phyloP scores from a whole-genome alignment of 2,797 vertebrate genomes.

The Hephaestus fuliginosus region DNA sequence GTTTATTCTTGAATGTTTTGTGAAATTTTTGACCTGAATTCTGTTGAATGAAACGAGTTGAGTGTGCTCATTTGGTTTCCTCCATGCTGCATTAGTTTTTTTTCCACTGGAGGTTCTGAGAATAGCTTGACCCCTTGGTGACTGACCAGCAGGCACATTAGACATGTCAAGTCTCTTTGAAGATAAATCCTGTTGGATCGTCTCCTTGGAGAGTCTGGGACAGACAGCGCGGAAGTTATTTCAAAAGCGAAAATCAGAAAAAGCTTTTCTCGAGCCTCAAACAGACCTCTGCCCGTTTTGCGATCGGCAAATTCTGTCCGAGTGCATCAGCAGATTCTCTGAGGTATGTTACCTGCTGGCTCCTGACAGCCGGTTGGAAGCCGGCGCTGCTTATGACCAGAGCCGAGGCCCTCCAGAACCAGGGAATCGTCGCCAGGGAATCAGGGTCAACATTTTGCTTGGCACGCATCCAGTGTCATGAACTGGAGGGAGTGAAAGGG shows the following conservation, averaged over 20 bases:
- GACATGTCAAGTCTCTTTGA: slow-evolving; percentile 63
- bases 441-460: slow-evolving; percentile 81
- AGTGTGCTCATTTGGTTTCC: slow-evolving; percentile 40
- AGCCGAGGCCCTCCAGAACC: slow-evolving; percentile 58
- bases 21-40: slow-evolving; percentile 30
- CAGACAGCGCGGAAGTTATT: slow-evolving; percentile 29
- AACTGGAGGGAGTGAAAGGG: slow-evolving; percentile 71
- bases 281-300: not conserved
- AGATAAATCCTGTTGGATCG: slow-evolving; percentile 61
- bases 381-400: not conserved
- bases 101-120: slow-evolving; percentile 62
- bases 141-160: slow-evolving; percentile 61
- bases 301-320: not conserved
- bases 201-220: slow-evolving; percentile 53
- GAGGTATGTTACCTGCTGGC: slow-evolving; percentile 49
- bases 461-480: slow-evolving; percentile 78
- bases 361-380: slow-evolving; percentile 14
- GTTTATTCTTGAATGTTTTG: slow-evolving; percentile 47
- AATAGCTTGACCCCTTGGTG: slow-evolving; percentile 68
- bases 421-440: slow-evolving; percentile 64
- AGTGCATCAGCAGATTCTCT: slow-evolving; percentile 20
- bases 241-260: slow-evolving; percentile 30
- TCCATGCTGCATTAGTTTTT: slow-evolving; percentile 35
- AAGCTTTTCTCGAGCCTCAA: slow-evolving; percentile 24
- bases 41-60: slow-evolving; percentile 35